Conservation (phyloP, 2,797 vertebrate species). For the Potorous gilbertii region DNA sequence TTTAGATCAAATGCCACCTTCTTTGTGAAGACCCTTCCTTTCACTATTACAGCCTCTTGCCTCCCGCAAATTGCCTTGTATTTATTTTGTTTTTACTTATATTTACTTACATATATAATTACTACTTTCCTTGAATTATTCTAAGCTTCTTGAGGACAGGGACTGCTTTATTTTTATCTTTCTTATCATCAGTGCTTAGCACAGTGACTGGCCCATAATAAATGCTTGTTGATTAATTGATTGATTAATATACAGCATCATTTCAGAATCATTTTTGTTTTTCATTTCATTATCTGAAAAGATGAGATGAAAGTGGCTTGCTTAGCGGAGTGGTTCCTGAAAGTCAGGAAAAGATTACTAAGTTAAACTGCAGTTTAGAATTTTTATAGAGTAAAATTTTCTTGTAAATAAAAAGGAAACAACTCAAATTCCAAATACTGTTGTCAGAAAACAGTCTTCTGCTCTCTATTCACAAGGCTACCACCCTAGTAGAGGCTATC, state of each 20-base stretch:
- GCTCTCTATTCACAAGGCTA: not conserved
- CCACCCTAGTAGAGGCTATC: not conserved
- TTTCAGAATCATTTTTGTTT: not conserved
- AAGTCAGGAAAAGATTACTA: not conserved
- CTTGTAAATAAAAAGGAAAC: not conserved
- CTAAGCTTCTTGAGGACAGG: not conserved
- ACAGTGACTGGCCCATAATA: not conserved
- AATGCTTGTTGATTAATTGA: not conserved
- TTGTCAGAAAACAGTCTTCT: not conserved
- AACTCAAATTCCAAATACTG: not conserved
- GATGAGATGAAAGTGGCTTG: not conserved
- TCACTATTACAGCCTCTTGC: not conserved
- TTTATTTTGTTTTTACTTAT: not conserved
- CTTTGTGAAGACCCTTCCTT: not conserved
- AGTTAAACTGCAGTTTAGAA: not conserved
- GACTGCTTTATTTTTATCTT: not conserved
- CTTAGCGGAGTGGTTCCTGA: not conserved
- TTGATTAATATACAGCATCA: not conserved
- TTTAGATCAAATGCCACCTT: not conserved
- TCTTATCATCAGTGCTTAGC: not conserved
- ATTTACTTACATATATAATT: not conserved
- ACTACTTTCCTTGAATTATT: not conserved
- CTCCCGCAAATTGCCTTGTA: not conserved
- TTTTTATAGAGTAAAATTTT: not conserved
- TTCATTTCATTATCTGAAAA: not conserved